Conservation (phyloP, 35 echinoderm and acorn worm genomes). For the Amphiura filiformis region DNA sequence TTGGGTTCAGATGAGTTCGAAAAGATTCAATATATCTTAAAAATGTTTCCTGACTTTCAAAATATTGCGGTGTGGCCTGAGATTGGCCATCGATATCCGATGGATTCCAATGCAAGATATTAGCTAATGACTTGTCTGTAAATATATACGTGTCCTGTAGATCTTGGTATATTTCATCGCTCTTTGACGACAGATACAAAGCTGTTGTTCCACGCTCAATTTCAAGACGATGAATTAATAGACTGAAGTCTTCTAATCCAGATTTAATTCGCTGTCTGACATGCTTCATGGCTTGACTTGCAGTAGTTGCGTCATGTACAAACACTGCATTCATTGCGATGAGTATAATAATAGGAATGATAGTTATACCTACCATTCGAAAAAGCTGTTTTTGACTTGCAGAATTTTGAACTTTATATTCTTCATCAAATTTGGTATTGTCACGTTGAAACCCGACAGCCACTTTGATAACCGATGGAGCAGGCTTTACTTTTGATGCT, state of each 20-base stretch:
- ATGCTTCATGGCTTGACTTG: not conserved
- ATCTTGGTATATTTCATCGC: not conserved
- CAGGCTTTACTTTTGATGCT: no score
- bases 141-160: not conserved
- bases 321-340: not conserved
- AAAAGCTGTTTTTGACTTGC: not conserved
- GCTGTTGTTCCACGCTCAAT: constrained; percentile 23
- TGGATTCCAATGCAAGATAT: not conserved
- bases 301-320: not conserved
- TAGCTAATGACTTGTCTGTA: not conserved
- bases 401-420: no score
- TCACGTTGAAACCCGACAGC: no score
- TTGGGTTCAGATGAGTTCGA: not conserved
- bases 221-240: constrained; percentile 15
- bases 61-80: not conserved
- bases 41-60: constrained; percentile 1
- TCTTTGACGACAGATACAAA: constrained; percentile 10
- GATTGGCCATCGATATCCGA: not conserved
- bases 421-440: no score
- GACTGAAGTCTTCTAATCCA: constrained; percentile 14
- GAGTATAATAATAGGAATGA: not conserved
- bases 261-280: not conserved
- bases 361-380: not conserved
- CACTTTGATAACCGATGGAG: no score
- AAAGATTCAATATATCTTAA: not conserved